Percentiles rank a stretch among this genome's conserved stretches.
Conservation (phyloP, 2,113 vertebrate genomes). For the Chroicocephalus ridibundus region DNA sequence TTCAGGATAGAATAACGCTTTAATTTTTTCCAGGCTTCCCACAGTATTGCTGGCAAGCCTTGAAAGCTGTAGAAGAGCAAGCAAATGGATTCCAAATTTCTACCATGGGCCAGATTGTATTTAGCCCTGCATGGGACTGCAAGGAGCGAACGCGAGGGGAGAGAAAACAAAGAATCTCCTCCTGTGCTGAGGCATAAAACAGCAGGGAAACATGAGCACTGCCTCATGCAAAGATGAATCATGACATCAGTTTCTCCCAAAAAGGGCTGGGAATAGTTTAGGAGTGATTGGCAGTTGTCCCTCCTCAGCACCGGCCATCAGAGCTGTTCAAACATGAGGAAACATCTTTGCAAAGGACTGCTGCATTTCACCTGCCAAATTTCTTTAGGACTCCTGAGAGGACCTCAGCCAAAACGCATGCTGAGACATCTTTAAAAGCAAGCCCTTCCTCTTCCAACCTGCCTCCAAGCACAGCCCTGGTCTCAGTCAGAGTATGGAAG, state of each 20-base stretch:
- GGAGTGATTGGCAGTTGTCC: constrained; percentile 11
- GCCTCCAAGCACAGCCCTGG: background rate
- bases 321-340: background rate
- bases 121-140: constrained; percentile 44
- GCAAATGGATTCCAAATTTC: constrained; percentile 51
- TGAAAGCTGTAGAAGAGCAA: constrained; percentile 50
- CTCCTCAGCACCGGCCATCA: background rate
- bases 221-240: constrained; percentile 42
- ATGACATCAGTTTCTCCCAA: constrained; percentile 21
- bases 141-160: background rate
- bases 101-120: constrained; percentile 20
- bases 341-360: background rate
- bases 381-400: background rate
- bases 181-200: constrained; percentile 37
- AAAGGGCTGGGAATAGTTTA: constrained; percentile 2
- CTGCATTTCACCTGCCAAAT: background rate
- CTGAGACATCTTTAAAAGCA: background rate
- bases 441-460: background rate
- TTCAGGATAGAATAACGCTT: constrained; percentile 52
- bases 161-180: constrained; percentile 55
- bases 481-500: background rate
- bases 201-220: constrained; percentile 41
- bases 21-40: constrained; percentile 66
- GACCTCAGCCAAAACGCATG: background rate
- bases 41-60: constrained; percentile 54